Percentiles rank a stretch among this genome's conserved stretches.
Evolutionary conservation across 2,888 invertebrate genomes (phyloP).

Genomic region (Microplitis manilae): DNA sequence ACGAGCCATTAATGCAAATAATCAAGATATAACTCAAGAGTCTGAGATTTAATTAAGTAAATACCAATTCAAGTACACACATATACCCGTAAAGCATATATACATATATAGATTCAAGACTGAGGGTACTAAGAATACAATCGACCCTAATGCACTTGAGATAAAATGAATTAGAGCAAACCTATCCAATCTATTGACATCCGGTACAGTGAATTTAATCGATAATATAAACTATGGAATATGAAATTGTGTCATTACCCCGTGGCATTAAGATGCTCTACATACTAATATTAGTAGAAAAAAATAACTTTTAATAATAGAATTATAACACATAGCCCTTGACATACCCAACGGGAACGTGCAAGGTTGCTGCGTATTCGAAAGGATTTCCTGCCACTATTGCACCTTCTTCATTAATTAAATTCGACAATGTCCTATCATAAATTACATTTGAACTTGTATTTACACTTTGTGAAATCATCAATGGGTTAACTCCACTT

Average conservation of each 20-base stretch:
- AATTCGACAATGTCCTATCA: slow-evolving; percentile 38
- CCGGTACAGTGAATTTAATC: neutral
- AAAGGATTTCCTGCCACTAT: slow-evolving; percentile 50
- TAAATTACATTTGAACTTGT: slow-evolving; percentile 29
- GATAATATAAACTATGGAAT: neutral
- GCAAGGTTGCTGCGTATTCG: slow-evolving; percentile 47
- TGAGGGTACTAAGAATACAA: neutral
- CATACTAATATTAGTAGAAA: neutral
- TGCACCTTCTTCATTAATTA: slow-evolving; percentile 46
- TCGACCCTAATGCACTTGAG: neutral
- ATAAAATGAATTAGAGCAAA: neutral
- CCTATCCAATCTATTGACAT: neutral
- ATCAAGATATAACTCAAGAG: neutral
- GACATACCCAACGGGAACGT: slow-evolving; percentile 48
- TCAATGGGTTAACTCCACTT: slow-evolving; percentile 31
- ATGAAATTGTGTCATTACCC: neutral
- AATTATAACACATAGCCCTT: slow-evolving; percentile 14
- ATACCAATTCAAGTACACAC: slow-evolving; percentile 3
- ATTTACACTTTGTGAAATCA: slow-evolving; percentile 46
- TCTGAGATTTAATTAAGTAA: slow-evolving; percentile 3
- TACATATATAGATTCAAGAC: neutral
- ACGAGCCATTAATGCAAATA: slow-evolving; percentile 6
- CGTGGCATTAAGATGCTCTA: neutral
- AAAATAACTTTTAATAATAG: neutral
- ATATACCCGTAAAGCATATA: neutral